Base-by-base conservation (phyloP, 1,140 invertebrate genomes). In the Drosophila triauraria region DNA sequence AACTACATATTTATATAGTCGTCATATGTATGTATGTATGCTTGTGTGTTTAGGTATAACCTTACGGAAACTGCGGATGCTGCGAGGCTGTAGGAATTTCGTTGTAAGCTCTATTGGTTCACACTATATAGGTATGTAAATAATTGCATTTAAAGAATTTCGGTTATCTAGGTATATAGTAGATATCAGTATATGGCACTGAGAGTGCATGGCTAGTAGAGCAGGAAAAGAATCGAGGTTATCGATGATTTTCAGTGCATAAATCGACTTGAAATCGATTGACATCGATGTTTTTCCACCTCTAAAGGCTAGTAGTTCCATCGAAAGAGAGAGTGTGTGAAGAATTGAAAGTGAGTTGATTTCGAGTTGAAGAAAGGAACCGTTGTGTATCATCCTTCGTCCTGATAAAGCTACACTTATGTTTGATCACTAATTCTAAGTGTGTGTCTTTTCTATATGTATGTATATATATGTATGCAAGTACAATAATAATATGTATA, bases 31-130 rank as follows among this genome's bases (percentile, higher is more conserved):
- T 44, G 20, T 23, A 23, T 25, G 3, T 58, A 32, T 58, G 8
- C 48, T 47, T 65, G 46, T 32, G 32, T 46, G 35, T 71, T 35
- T 25, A 17, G 42, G 23, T 54, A 40, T 68, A 10, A 32, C 63
- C 46, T 23, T n/a, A 40, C 56, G 51, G 63, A 27, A 65, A 68
- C 27, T 64, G 60, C 38, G 50, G 38, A 67, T 68, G 65, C 46
- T 46, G 20, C 59, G 57, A 62, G 42, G 72, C 76, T 74, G 59
- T 88, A 87, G 84, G 84, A 87, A 87, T 87, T 72, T 81, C 65
- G 60, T 88, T 64, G 57, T 88, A 88, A 88, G 84, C 84, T 88
- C 84, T 88, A 88, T 72, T 84, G 48, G 69, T 80, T 78, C 58
- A 81, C 62, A 56, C 35, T 56, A 56, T 40, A 56, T 56, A 54